Conservation (phyloP, 53 echinoderm and acorn worm species). For the Crossaster papposus region DNA sequence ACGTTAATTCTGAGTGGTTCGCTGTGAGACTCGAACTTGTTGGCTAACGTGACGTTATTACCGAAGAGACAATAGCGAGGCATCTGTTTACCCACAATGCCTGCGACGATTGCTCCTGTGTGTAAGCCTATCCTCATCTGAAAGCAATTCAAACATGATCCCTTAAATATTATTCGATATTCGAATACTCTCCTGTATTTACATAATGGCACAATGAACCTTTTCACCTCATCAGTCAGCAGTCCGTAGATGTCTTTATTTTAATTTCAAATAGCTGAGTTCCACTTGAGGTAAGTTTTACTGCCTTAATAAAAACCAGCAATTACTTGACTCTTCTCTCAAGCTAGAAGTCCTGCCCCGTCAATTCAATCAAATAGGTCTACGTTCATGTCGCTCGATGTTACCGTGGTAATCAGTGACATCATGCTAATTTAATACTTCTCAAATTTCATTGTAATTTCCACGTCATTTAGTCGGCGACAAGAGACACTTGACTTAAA, state of each 20-base stretch:
- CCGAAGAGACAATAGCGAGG: conserved; percentile 95
- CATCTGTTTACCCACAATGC: conserved; percentile 92
- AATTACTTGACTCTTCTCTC: background rate
- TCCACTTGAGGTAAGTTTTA: background rate
- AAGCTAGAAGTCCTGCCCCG: background rate
- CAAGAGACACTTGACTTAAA: background rate
- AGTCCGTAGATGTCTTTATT: background rate
- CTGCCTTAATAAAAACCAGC: background rate
- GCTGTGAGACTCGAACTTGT: conserved; percentile 96
- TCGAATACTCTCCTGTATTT: too few species aligned
- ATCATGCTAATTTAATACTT: background rate
- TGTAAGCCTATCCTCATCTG: conserved; percentile 95
- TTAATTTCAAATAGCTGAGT: background rate
- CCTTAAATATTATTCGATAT: background rate
- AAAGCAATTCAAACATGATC: background rate
- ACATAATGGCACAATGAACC: background rate
- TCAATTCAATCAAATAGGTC: conserved; percentile 17
- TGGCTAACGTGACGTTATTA: conserved; percentile 90
- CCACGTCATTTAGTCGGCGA: background rate
- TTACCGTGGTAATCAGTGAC: conserved; percentile 7
- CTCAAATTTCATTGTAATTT: conserved; percentile 2
- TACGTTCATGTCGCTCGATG: conserved; percentile 5
- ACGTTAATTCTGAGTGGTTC: conserved; percentile 80
- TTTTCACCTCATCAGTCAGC: background rate
- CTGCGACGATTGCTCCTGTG: conserved; percentile 83